Percentiles rank a stretch among this genome's conserved stretches.
Conservation (phyloP, 2,888 invertebrate genomes). For the Coleophora deauratella region DNA sequence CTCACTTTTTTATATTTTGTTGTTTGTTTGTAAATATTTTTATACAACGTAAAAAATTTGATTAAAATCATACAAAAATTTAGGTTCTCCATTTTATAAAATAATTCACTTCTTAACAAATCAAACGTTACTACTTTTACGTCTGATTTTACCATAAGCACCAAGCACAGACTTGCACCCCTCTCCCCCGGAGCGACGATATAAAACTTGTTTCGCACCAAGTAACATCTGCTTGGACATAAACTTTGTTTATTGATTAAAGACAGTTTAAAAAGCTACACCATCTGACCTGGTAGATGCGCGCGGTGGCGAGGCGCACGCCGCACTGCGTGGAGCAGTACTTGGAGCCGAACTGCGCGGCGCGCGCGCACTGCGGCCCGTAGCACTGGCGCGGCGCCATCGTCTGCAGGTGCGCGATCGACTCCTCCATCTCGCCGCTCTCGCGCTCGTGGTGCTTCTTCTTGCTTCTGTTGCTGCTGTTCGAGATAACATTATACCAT, state of each 20-base stretch:
- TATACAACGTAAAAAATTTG: no score
- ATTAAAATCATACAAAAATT: no score
- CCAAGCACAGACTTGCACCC: neutral
- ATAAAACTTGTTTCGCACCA: no score
- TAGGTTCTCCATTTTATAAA: no score
- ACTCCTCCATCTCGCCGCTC: slow-evolving; percentile 54
- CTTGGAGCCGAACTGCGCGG: slow-evolving; percentile 87
- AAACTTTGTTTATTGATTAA: no score
- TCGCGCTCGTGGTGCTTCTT: slow-evolving; percentile 64
- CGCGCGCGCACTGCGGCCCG: slow-evolving; percentile 89
- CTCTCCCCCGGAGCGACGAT: neutral
- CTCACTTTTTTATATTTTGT: no score
- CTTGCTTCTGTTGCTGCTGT: slow-evolving; percentile 47
- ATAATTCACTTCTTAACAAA: no score
- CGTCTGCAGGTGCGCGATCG: slow-evolving; percentile 68
- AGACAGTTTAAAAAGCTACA: no score
- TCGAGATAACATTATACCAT: neutral
- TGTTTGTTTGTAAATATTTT: no score
- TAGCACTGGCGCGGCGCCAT: slow-evolving; percentile 87
- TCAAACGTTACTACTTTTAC: no score
- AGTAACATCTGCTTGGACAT: no score
- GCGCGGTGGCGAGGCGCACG: slow-evolving; percentile 86
- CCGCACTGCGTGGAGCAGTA: slow-evolving; percentile 97
- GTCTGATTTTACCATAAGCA: no score
- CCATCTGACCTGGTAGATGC: slow-evolving; percentile 82